Base-by-base conservation (phyloP, 2,888 invertebrate species). In the Blastobasis adustella region DNA sequence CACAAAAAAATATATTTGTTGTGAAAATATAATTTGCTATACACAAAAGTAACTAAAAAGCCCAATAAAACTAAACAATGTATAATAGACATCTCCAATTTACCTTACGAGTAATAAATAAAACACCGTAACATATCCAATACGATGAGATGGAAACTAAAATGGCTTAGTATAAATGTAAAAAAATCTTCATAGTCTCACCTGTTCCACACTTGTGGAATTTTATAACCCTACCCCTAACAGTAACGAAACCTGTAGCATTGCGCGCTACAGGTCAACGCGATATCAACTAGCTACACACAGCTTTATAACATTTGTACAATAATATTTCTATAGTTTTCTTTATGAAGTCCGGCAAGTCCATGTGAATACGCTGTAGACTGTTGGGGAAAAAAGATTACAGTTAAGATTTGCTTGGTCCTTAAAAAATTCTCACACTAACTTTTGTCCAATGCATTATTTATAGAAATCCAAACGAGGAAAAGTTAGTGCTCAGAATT, bases 261-360 rank as follows among this genome's bases (percentile, higher is more conserved):
- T 89, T 89, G 89, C 89, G 89, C 89, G 89, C 89, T 83, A 86
- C 89, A 55, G 86, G 89, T 88, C 85, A 87, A 87, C 87, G 87
- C 88, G 88, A 79, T 54, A 77, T 73, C 62, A 76, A 77, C 85
- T 87, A 84, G 86, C 86, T 87, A 88, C 83, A 87, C 87, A 86
- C 85, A 71, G 71, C 70, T 79, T 78, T 80, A 77, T 76, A 78
- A 23, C 23, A 23, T 23, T 23, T 23, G 23, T 23, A 23, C 23
- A 23, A 23, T 23, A 23, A 23, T 23, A 23, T 23, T 23, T 23
- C 23, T 23, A 23, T 23, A 23, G 23, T 23, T 81, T 79, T 84
- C 85, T 76, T 74, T 76, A 83, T 69, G 88, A 60, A 77, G 88
- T 84, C 82, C 88, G 74, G 83, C 82, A 79, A 72, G 75, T 81